phyloP scores from a whole-genome alignment of 2,888 invertebrate genomes.

The Periphyllus acericola region DNA sequence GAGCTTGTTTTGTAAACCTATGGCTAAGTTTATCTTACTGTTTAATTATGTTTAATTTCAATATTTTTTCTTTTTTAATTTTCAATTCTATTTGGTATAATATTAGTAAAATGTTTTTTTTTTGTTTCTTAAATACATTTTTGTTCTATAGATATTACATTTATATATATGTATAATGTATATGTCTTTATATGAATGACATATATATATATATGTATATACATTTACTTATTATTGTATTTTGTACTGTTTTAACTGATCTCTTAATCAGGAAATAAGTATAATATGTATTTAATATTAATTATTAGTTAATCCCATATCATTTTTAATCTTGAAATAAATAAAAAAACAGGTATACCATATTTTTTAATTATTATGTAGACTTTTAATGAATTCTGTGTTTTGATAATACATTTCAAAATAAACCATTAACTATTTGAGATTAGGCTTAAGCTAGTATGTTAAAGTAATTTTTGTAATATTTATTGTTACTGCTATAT shows the following conservation, averaged over 20 bases:
- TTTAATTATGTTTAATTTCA: neutral
- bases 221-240: neutral
- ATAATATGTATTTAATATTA: too few species aligned
- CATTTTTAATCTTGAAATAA: neutral
- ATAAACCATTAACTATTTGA: too few species aligned
- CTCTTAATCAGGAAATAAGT: neutral
- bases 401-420: too few species aligned
- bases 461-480: too few species aligned
- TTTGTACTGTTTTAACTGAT: conserved; percentile 31
- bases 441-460: too few species aligned
- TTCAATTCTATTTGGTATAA: neutral
- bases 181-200: neutral
- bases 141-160: neutral
- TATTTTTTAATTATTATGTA: too few species aligned
- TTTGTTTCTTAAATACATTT: neutral
- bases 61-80: neutral
- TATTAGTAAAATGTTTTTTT: neutral
- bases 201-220: too few species aligned
- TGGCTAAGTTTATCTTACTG: neutral
- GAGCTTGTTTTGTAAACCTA: neutral
- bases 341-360: too few species aligned
- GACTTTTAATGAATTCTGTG: too few species aligned
- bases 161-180: neutral
- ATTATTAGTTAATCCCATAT: neutral
- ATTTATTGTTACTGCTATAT: too few species aligned